Evolutionary conservation across 2,797 vertebrate genomes (phyloP), one percentile per base, ranked within the genome.

Genomic region (Myotis vivesi): DNA sequence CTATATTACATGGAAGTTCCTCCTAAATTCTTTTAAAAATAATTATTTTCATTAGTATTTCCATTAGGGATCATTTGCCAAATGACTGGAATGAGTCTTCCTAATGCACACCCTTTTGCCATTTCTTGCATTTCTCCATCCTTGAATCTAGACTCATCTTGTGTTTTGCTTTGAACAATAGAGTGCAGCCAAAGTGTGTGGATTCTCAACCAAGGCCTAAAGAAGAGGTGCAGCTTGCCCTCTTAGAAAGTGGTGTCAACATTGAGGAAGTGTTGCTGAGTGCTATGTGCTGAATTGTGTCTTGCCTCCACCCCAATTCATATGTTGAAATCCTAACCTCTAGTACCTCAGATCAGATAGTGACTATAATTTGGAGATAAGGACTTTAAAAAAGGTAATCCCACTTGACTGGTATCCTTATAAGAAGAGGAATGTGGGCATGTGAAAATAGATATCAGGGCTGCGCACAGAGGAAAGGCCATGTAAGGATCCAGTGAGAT

Each of bases 41-140:
- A 71, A 49, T 64, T 62, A 33, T 86, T 92, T 82, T 93, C 11
- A 77, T 73, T 91, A 53, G 22, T 12, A 20, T 81, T 76, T 59
- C 8, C 6, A 44, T 16, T 59, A 51, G 7, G 36, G 17, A 25
- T 79, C 25, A 62, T 55, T 89, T 79, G 20, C 8, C 76, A 59
- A 89, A 38, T 62, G 12, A 5, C 19, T 17, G 19, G 8, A 55
- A 46, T 20, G 3, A n/a, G 22, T 23, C 13, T 79, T 55, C 7
- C 15, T 13, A 38, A 22, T 12, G 0, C 10, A 38, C 8, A 66
- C 30, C 22, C 1, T 22, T 41, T 89, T 75, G 28, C n/a, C 53
- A 41, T 71, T 89, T 38, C 1, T 85, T 86, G 2, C 77, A n/a
- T 16, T 89, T 81, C 11, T 10, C 28, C 8, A 46, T 6, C 12